Evolutionary conservation across 2,113 vertebrate species (phyloP), one percentile per base, ranked within the genome.

Genomic region (Trachemys scripta): DNA sequence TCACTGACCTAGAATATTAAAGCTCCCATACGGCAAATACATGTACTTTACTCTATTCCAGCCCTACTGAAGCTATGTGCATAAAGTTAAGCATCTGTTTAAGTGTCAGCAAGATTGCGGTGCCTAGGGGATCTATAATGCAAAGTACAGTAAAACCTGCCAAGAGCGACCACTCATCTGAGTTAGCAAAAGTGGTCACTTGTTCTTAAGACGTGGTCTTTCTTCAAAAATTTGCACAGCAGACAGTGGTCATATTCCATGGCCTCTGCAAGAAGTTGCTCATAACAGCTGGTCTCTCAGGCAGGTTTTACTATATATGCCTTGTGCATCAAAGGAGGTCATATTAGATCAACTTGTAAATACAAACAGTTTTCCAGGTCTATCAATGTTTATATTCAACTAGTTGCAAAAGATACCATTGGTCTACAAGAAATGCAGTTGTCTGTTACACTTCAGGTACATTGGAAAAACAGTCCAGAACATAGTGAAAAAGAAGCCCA

Each of bases 111-210:
- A 72, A 12, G 22, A 90, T 2, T 22, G 59, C 84, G 42, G 56
- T 27, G 51, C 7, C n/a, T 53, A 10, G 1, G 1, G 20, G 80
- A 92, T 86, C 84, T 24, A 57, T 27, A 75, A 90, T 0, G 0
- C 35, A 38, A 78, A 78, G 25, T 14, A 56, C 5, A 9, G 62
- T 9, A 69, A 69, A 69, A 35, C 16, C 31, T 69, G 31, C 6
- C 35, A n/a, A 69, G 35, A 69, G 6, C 31, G 2, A 35, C 59
- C 27, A 35, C 59, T 62, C 29, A 27, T 35, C 13, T 1, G 59
- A 12, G 29, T 35, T 62, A 62, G 57, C 27, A 59, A 31, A 62
- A 35, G 59, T 62, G 57, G 57, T 29, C 25, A 27, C 57, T 29
- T 59, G 11, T 59, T n/a, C n/a, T n/a, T n/a, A 59, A 59, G 10